Evolutionary conservation across 1,140 invertebrate species (phyloP), one percentile per base, ranked within the genome.

Genomic region (Oryctes rhinoceros): DNA sequence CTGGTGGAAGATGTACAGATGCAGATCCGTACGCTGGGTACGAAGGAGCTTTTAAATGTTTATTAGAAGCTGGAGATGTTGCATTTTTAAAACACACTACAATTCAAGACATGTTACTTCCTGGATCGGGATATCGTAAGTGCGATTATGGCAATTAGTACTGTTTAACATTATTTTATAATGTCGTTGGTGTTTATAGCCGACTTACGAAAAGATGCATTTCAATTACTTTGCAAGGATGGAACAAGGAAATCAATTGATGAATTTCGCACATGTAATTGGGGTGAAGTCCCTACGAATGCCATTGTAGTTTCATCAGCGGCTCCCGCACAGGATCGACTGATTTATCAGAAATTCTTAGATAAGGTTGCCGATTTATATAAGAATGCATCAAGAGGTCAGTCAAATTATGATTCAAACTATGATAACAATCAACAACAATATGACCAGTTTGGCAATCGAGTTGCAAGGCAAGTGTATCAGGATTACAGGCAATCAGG

Each of bases 1-100:
- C 93, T 13, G 94, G 93, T 3, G 91, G 91, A 5, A 93, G 93
- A 81, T 99, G 98, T 87, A 96, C 96, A 0, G 91, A 93, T 75
- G 91, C 92, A 7, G 97, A 99, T 90, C 95, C 95, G 0, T 98
- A 96, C 88, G 94, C 95, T 74, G 96, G 97, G 0, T 98, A 96
- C 85, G 92, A 94, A 86, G 97, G 97, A 5, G 96, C 97, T 4
- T 94, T 98, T 80, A 91, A 92, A 80, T 99, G 97, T 88, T 89
- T 99, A 0, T 88, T 96, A 3, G 95, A 97, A 83, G 89, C 90
- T 9, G 97, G 96, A 44, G 96, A 99, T 75, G 92, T 99, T 74
- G 97, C 97, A 0, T 99, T 99, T 88, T 89, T 99, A 0, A 93
- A 95, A 79, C 96, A 99, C 85, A 94, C 94, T 0, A 97, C 96